Evolutionary conservation across 1,140 invertebrate species (phyloP).

Genomic region (Anastatus disparis): DNA sequence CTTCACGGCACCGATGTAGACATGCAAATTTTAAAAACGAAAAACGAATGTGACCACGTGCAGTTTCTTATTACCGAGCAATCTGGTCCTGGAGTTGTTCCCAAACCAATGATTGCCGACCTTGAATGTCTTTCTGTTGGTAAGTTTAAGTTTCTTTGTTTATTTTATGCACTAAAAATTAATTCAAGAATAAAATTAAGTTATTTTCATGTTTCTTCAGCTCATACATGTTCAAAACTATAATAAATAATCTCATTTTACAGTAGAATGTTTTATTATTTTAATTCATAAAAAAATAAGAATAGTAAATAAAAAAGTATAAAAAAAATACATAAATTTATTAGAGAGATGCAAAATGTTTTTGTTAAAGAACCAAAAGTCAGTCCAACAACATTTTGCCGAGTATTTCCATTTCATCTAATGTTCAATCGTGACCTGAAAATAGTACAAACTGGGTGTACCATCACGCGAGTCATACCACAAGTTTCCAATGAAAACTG

Average conservation of each 20-base stretch:
- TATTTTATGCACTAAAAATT: too few species aligned
- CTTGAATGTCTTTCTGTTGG: slow-evolving; percentile 78
- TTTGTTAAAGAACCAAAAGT: slow-evolving; percentile 81
- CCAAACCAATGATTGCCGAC: slow-evolving; percentile 75
- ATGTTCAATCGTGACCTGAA: slow-evolving; percentile 89
- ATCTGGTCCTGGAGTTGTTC: slow-evolving; percentile 71
- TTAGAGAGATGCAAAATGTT: too few species aligned
- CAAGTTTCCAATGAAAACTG: slow-evolving; percentile 72
- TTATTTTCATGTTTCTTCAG: too few species aligned
- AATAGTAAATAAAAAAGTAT: too few species aligned
- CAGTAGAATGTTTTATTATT: too few species aligned
- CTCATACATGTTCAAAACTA: too few species aligned
- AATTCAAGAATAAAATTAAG: too few species aligned
- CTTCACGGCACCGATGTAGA: slow-evolving; percentile 92
- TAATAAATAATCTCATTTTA: too few species aligned
- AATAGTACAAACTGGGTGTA: slow-evolving; percentile 88
- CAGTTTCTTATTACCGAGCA: slow-evolving; percentile 93
- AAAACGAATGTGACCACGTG: slow-evolving; percentile 90
- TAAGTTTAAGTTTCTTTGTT: slow-evolving; percentile 60
- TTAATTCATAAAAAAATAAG: too few species aligned
- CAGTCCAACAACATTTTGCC: slow-evolving; percentile 90
- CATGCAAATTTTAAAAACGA: slow-evolving; percentile 87
- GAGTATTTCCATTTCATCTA: slow-evolving; percentile 94
- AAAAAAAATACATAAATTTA: too few species aligned
- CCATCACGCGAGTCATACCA: slow-evolving; percentile 87